Evolutionary conservation across 2,113 vertebrate species (phyloP).

Genomic region (Platanista minor): DNA sequence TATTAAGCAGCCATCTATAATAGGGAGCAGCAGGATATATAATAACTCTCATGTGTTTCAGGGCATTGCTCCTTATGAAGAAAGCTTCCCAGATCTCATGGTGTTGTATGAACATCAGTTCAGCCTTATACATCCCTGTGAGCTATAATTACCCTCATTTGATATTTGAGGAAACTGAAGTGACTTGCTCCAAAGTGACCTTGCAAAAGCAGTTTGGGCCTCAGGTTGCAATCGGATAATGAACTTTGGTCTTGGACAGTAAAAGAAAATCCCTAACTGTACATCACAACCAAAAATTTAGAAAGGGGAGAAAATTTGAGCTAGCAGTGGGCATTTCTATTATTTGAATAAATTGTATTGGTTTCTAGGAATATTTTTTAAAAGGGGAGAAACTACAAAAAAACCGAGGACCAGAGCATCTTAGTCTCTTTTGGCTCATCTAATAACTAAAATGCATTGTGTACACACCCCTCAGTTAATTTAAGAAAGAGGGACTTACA

Average conservation of each 20-base stretch:
- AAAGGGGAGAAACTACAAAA: background rate
- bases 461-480: background rate
- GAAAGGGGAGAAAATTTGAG: background rate
- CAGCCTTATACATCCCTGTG: background rate
- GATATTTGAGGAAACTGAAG: slow-evolving; percentile 1
- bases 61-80: background rate
- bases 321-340: background rate
- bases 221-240: background rate
- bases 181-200: slow-evolving; percentile 14
- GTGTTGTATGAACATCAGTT: background rate
- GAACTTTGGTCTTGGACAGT: background rate
- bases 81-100: background rate
- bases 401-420: background rate
- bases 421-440: background rate
- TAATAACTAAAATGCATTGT: background rate
- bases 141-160: slow-evolving; percentile 17
- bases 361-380: background rate
- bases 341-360: background rate
- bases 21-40: background rate
- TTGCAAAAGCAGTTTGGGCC: background rate
- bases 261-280: background rate
- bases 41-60: background rate
- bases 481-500: background rate
- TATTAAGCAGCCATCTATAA: background rate
- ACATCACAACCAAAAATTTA: background rate